phyloP scores from a whole-genome alignment of 1,140 invertebrate genomes.

The Parasteatoda tepidariorum region DNA sequence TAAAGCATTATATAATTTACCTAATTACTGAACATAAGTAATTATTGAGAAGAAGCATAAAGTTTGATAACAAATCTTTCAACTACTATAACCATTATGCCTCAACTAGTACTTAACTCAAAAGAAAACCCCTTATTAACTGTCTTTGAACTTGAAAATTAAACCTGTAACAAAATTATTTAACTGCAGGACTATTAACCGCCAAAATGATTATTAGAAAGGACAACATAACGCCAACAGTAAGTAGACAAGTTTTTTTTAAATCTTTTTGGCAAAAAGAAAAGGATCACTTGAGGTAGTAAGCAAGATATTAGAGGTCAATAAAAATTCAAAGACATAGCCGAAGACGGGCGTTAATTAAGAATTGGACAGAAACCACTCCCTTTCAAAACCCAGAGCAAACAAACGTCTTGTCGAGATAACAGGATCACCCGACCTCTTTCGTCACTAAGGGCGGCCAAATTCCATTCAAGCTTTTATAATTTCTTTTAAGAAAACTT shows the following conservation, averaged over 20 bases:
- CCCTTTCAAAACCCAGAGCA: constrained; percentile 34
- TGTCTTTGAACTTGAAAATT: neutral
- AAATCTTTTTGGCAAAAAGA: constrained; percentile 8
- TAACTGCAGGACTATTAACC: neutral
- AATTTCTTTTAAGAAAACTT: neutral
- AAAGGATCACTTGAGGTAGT: neutral
- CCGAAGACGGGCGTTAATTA: constrained; percentile 31
- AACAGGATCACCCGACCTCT: constrained; percentile 43
- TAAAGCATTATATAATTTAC: too few relatives aligned
- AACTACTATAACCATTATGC: too few relatives aligned
- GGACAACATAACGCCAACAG: neutral
- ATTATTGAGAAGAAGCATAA: too few relatives aligned
- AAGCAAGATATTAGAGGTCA: constrained; percentile 29
- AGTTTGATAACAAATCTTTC: too few relatives aligned
- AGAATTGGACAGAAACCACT: constrained; percentile 39
- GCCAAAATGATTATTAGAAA: neutral
- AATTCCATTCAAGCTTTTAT: constrained; percentile 20
- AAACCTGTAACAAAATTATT: neutral
- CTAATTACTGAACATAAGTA: too few relatives aligned
- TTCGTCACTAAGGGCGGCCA: constrained; percentile 22
- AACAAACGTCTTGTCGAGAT: constrained; percentile 37
- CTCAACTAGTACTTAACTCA: too few relatives aligned
- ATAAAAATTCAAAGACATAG: constrained; percentile 43
- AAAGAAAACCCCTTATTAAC: neutral
- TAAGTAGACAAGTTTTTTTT: neutral